Evolutionary conservation across 2,888 invertebrate genomes (phyloP), one percentile per base, ranked within the genome.

Genomic region (Tigriopus californicus): DNA sequence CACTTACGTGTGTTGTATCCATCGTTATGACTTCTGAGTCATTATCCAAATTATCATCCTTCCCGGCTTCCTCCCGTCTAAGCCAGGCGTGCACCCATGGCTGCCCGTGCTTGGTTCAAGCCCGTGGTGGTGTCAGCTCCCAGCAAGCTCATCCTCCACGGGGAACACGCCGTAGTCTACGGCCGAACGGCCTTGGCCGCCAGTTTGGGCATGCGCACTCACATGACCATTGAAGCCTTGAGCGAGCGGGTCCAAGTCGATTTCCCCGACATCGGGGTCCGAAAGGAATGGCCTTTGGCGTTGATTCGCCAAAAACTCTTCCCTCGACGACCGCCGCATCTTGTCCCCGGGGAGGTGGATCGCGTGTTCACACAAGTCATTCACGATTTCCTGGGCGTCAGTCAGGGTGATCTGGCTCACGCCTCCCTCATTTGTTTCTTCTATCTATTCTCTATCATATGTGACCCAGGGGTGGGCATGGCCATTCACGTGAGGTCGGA

Each of bases 141-240:
- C 0, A 97, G 95, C 46, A 97, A 98, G 76, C 82, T 95, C 10
- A 97, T 98, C 64, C 75, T 98, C 3, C 88, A 88, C 69, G 98
- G 98, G n/a, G 98, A 98, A 72, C 97, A 98, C 73, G 83, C 95
- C 0, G 95, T 97, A 18, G 90, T 98, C 5, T 92, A 91, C 69
- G 88, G 87, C 49, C 89, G 89, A 75, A 83, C 85, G 33, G 95
- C 95, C 0, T 73, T 97, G n/a, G 95, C 95, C 8, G 85, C 85
- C 42, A 86, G 87, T 67, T 76, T 97, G 24, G 85, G 86, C 63
- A 74, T 90, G 61, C 77, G 87, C 62, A 89, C 89, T 56, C 80
- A 74, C 53, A 73, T 85, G 24, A 75, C 74, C 55, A 72, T 58
- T 76, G 41, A n/a, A 5, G 22, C 33, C 12, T 15, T 67, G 64